phyloP scores from a whole-genome alignment of 2,113 vertebrate species.

The Salminus brasiliensis region DNA sequence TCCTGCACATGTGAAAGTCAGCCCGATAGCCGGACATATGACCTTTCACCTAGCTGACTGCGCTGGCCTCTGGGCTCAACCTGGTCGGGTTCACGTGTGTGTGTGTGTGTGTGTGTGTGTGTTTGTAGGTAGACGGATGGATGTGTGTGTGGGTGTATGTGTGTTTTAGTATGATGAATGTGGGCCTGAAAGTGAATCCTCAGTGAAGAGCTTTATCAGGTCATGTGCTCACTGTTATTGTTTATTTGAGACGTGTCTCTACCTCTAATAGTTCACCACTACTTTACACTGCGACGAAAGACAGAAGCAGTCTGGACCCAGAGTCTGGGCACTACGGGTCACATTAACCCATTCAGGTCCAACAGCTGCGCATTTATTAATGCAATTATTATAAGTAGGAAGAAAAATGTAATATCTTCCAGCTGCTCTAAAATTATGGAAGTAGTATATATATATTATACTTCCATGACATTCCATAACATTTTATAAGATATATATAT shows the following conservation, averaged over 20 bases:
- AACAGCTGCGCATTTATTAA: neutral
- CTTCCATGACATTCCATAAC: no score
- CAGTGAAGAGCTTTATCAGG: slow-evolving; percentile 1
- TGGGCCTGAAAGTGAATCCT: slow-evolving; percentile 12
- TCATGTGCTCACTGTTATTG: neutral
- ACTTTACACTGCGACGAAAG: neutral
- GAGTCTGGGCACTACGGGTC: no score
- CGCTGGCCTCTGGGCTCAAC: neutral
- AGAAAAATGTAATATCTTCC: no score
- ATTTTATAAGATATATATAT: no score
- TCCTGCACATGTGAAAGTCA: slow-evolving; percentile 16
- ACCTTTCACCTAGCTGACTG: slow-evolving; percentile 39
- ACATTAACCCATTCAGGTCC: neutral
- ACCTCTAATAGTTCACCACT: neutral
- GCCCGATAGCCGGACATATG: slow-evolving; percentile 16
- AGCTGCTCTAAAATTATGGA: no score
- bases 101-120: slow-evolving; percentile 5
- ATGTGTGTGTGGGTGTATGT: slow-evolving; percentile 15
- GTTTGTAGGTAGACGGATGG: neutral
- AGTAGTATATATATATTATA: no score
- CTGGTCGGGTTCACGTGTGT: neutral
- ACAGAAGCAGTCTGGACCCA: neutral
- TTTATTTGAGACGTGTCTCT: neutral
- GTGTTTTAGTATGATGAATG: slow-evolving; percentile 37
- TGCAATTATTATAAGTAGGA: neutral